Conservation (phyloP, 1,140 invertebrate species). For the Mya arenaria region DNA sequence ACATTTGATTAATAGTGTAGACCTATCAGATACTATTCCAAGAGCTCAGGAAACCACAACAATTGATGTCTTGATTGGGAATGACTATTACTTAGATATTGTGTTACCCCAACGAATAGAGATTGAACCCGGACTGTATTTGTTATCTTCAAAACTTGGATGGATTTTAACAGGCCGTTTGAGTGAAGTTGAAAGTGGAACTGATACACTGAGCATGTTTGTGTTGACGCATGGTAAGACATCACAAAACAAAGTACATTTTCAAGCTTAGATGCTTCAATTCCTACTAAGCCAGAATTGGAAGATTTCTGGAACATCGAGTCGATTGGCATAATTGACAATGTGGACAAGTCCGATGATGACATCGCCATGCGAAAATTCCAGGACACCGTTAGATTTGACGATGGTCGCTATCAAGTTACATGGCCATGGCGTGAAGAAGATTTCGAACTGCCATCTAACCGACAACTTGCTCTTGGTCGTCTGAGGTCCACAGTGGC, state of each 20-base stretch:
- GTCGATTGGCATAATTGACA: constrained; percentile 4
- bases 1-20: neutral
- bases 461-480: neutral
- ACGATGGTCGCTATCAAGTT: constrained; percentile 22
- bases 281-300: neutral
- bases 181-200: neutral
- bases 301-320: constrained; percentile 24
- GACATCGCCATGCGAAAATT: neutral
- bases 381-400: neutral
- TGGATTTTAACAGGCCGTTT: constrained; percentile 9
- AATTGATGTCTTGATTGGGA: constrained; percentile 5
- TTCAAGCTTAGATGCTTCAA: constrained; percentile 3
- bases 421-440: constrained; percentile 25
- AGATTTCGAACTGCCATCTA: neutral
- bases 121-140: constrained; percentile 31
- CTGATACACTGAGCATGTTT: neutral
- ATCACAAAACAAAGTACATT: neutral
- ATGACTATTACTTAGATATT: constrained; percentile 38
- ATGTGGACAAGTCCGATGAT: neutral
- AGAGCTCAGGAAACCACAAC: neutral
- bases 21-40: constrained; percentile 4
- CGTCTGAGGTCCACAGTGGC: neutral
- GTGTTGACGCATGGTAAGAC: constrained; percentile 40
- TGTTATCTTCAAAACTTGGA: constrained; percentile 38
- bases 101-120: constrained; percentile 21